phyloP scores from a whole-genome alignment of 1,140 invertebrate species.

The Drosophila sproati region DNA sequence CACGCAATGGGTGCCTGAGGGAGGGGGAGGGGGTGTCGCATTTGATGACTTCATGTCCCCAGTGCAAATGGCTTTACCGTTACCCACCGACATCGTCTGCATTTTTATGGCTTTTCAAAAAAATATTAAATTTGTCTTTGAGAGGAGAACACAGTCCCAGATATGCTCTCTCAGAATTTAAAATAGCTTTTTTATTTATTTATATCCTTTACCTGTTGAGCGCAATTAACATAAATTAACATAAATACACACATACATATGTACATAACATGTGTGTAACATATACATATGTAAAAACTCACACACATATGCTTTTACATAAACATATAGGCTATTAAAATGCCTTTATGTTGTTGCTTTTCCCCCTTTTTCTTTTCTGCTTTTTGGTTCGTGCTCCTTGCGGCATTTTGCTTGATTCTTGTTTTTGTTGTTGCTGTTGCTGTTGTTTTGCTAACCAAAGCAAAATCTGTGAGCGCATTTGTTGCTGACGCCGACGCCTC shows the following conservation, averaged over 20 bases:
- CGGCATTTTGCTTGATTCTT: conserved; percentile 27
- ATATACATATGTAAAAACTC: conserved; percentile 11
- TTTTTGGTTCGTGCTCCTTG: conserved; percentile 21
- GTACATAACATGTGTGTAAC: not conserved
- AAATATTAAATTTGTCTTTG: conserved; percentile 47
- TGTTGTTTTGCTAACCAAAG: conserved; percentile 55
- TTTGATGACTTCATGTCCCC: conserved; percentile 63
- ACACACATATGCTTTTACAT: conserved; percentile 11
- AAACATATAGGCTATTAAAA: conserved; percentile 14
- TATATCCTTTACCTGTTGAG: too few relatives aligned
- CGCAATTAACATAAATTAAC: too few relatives aligned
- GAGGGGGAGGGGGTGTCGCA: not conserved
- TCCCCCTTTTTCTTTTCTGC: conserved; percentile 2
- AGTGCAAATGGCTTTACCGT: conserved; percentile 44
- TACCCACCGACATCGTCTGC: conserved; percentile 38
- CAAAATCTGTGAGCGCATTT: conserved; percentile 64
- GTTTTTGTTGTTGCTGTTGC: conserved; percentile 16
- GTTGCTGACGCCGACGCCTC: conserved; percentile 40
- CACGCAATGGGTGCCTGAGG: not conserved
- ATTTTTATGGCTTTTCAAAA: conserved; percentile 54
- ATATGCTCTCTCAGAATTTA: too few relatives aligned
- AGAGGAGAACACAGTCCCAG: not conserved
- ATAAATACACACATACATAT: too few relatives aligned
- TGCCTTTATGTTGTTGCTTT: conserved; percentile 21
- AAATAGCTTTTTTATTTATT: too few relatives aligned